These are phyloP conservation scores for Notodonta dromedarius DNA, from an alignment of 2,888 invertebrate species.

Conservation along the genomic window DNA sequence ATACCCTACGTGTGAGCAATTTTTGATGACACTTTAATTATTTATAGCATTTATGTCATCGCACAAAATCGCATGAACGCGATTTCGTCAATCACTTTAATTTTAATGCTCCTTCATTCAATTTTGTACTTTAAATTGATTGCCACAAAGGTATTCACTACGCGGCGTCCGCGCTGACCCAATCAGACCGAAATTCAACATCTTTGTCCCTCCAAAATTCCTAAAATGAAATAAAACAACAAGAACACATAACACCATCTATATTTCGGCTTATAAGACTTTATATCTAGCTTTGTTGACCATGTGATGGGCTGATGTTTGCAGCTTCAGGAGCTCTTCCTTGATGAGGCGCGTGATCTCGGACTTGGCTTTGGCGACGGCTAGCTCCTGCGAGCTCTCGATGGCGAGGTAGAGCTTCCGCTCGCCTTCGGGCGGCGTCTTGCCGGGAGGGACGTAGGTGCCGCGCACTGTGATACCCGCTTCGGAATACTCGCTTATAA, in stretches of 20 bases:
- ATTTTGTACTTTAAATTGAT: too few relatives aligned
- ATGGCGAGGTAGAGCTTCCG: conserved; percentile 98
- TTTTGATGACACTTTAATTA: too few relatives aligned
- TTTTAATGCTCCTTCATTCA: too few relatives aligned
- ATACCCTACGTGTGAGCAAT: too few relatives aligned
- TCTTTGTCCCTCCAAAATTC: neutral
- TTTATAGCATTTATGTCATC: too few relatives aligned
- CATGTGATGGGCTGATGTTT: conserved; percentile 93
- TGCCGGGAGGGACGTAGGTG: conserved; percentile 96
- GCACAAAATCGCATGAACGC: too few relatives aligned
- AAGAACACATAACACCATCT: conserved; percentile 37
- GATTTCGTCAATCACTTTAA: too few relatives aligned
- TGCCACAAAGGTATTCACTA: too few relatives aligned
- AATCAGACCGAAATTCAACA: too few relatives aligned
- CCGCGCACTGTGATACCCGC: conserved; percentile 99
- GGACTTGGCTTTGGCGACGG: conserved; percentile 97
- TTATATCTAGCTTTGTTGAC: conserved; percentile 97
- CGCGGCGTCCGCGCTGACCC: too few relatives aligned
- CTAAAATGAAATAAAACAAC: conserved; percentile 30
- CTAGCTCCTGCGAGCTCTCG: conserved; percentile 98
- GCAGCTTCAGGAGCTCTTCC: conserved; percentile 97
- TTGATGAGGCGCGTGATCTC: conserved; percentile 99
- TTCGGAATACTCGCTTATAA: conserved; percentile 99
- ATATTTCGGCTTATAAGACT: conserved; percentile 87
- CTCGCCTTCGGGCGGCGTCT: conserved; percentile 95